Evolutionary conservation across 2,797 vertebrate genomes (phyloP), one percentile per base, ranked within the genome.

Genomic region (Catamblyrhynchus diadema): DNA sequence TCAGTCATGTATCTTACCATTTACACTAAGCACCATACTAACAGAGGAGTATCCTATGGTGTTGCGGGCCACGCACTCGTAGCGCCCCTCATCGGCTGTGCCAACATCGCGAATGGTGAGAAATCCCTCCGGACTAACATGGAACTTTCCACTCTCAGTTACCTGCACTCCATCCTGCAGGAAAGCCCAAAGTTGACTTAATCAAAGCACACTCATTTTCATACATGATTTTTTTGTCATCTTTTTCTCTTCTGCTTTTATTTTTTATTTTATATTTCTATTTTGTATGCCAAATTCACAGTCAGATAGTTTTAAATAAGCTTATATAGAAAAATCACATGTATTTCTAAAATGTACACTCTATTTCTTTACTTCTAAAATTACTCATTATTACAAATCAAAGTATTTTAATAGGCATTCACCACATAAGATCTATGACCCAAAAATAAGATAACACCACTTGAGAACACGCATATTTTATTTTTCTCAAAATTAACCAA

Each of bases 111-210:
- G 98, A 87, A 99, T 99, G 85, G 98, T 98, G 83, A 99, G 97
- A 96, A 98, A 99, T n/a, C 99, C 99, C 9, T 99, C 98, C 0
- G 98, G 96, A 91, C 98, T 99, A 73, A 99, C 98, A 72, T 99
- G 99, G 84, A 99, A 99, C 84, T 99, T 99, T 17, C 99, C 99
- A 50, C 99, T 99, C 95, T 99, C 99, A 14, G 99, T 99, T 73
- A 99, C 98, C 96, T 99, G 99, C 19, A 99, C 98, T 51, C 99
- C 99, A 61, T 99, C 99, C 99, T 99, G 96, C 47, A 96, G 81
- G 20, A 94, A 91, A 96, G 41, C 12, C 80, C 44, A 95, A 51
- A 14, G 10, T 17, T 89, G 51, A 70, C 25, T 71, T 72, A 74
- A 56, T 83, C 32, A 64, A 27, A 84, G 45, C 4, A 37, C 5